These are phyloP conservation scores for Triplophysa dalaica DNA, from an alignment of 2,113 vertebrate genomes.

Conservation along the genomic window DNA sequence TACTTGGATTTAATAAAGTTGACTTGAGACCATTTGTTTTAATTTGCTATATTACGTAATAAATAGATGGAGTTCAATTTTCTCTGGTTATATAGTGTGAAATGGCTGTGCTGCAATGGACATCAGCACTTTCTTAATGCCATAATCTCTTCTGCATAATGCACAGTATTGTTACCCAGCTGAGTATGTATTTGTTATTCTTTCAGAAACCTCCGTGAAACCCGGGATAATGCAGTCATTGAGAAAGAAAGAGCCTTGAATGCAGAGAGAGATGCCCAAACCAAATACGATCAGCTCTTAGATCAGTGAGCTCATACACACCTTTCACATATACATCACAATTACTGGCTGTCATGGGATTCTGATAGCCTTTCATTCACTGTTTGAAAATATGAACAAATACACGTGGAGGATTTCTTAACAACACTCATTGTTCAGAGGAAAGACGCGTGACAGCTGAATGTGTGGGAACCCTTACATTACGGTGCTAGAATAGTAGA, in stretches of 20 bases:
- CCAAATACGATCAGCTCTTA: slow-evolving; percentile 87
- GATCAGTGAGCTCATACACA: slow-evolving; percentile 84
- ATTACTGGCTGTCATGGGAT: background rate
- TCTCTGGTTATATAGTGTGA: background rate
- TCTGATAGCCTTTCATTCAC: background rate
- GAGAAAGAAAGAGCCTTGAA: slow-evolving; percentile 86
- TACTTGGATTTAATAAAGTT: no score
- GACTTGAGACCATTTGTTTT: no score
- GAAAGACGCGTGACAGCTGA: background rate
- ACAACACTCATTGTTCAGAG: background rate
- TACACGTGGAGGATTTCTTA: background rate
- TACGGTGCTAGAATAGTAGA: background rate
- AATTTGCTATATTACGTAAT: no score
- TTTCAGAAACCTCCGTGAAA: slow-evolving; percentile 88
- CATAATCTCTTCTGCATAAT: no score
- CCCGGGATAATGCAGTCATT: slow-evolving; percentile 85
- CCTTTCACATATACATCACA: background rate
- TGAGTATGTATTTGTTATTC: slow-evolving; percentile 1
- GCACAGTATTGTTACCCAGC: background rate
- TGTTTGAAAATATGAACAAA: background rate
- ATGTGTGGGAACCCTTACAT: background rate
- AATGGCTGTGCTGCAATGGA: background rate
- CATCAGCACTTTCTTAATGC: background rate
- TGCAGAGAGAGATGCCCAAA: slow-evolving; percentile 84
- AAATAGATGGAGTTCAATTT: background rate